Base-by-base conservation (phyloP, 2,797 vertebrate species). In the Phoebastria nigripes region DNA sequence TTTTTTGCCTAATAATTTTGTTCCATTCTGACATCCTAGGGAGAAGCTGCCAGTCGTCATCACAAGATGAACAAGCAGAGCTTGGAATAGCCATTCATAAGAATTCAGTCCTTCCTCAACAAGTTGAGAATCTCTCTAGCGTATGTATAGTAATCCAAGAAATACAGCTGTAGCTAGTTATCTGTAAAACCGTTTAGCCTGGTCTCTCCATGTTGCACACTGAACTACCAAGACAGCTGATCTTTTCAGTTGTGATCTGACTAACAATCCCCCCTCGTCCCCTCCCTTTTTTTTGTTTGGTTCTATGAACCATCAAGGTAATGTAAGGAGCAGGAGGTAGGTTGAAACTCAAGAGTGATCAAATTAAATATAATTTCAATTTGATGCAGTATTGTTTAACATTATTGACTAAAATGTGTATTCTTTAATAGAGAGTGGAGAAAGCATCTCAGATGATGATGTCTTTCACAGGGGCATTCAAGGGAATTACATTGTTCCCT, bases 1-100 rank as follows among this genome's bases (percentile, higher is more conserved):
- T 28, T 47, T 74, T 91, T 87, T 85, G 29, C 26, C 49, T 95
- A 82, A 78, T 89, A 37, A 92, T 89, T 73, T 29, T 84, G 39
- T 88, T 91, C 76, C 31, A 5, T 94, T 95, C 31, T 94, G 72
- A 76, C 83, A 24, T 95, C 26, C 78, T 94, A 98, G 97, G 91
- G 89, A 66, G 89, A 93, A 91, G 79, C 31, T 92, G 87, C 72
- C 86, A 59, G 39, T 89, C 59, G 2, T 77, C 71, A 63, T 88
- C 90, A 47, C 80, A 87, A 65, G 88, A 87, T 18, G 94, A 97
- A 28, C 58, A 82, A 41, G 66, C 77, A 70, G 93, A 96, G 44
- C 42, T 69, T 67, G 92, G 51, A 84, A 69, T 33, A 86, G 39
- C 52, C 47, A 74, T 89, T 85, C 41, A 29, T 70, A 52, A 83